phyloP scores from a whole-genome alignment of 1,140 invertebrate genomes.

The roundworm (Caenorhabditis elegans) region DNA sequence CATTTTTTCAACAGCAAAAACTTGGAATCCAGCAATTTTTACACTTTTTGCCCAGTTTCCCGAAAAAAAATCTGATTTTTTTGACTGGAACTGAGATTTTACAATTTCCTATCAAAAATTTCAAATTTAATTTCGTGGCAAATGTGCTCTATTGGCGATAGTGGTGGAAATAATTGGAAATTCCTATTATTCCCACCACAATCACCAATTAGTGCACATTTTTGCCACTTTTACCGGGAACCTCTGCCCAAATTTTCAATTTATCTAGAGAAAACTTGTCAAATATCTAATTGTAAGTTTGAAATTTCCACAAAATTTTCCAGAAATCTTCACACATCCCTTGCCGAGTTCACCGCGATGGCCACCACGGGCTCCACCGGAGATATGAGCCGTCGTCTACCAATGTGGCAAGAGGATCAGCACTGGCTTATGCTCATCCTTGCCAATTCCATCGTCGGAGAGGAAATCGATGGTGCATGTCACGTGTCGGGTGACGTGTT shows the following conservation, averaged over 20 bases:
- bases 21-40: too few species aligned
- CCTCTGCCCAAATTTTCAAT: neutral
- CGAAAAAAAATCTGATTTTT: too few species aligned
- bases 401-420: slow-evolving; percentile 42
- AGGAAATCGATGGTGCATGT: slow-evolving; percentile 36
- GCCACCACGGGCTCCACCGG: neutral
- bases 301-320: neutral
- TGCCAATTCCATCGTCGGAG: slow-evolving; percentile 29
- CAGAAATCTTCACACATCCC: neutral
- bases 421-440: slow-evolving; percentile 46
- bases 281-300: neutral
- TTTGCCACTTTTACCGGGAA: too few species aligned
- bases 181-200: neutral
- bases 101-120: too few species aligned
- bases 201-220: too few species aligned
- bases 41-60: too few species aligned
- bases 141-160: too few species aligned
- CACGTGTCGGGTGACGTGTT: slow-evolving; percentile 8
- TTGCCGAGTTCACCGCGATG: slow-evolving; percentile 5
- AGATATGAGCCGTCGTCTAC: neutral
- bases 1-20: too few species aligned
- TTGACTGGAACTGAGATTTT: too few species aligned
- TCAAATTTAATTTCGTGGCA: too few species aligned
- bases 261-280: too few species aligned
- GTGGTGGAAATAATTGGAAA: neutral